Evolutionary conservation across 2,797 vertebrate species (phyloP), one percentile per base, ranked within the genome.

Genomic region (Scolopax rusticola): DNA sequence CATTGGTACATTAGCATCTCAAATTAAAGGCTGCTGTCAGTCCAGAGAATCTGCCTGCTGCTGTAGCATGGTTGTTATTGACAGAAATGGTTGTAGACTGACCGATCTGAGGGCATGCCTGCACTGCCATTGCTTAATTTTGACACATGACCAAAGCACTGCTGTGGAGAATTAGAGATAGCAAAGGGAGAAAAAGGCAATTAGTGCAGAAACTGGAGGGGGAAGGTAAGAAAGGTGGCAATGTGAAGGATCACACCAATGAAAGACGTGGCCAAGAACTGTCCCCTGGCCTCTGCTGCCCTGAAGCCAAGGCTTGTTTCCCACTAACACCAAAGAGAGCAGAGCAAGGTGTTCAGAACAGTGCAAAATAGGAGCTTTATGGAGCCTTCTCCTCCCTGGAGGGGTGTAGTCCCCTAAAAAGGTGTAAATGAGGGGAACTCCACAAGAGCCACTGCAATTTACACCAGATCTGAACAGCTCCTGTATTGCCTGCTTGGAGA

Each of bases 201-300:
- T 63, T 56, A 84, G 9, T 27, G 25, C 19, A 73, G 19, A 56
- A 63, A 17, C 16, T 7, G 11, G 24, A 69, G 19, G 64, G 23
- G 12, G 33, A 63, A 73, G 43, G 23, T 40, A 84, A 69, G 51
- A 87, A 84, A 70, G 27, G 56, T 69, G 17, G 41, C 8, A 74
- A 89, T 1, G 3, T 0, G 14, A 82, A 67, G 38, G 28, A 24
- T 69, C 14, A 41, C 14, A 16, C 13, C 13, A 82, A 20, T 38
- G 64, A 73, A 90, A 76, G 54, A 43, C 0, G 1, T 4, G 15
- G 50, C 21, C 28, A 10, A 0, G 2, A 57, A 61, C 8, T 60
- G n/a, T 43, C 7, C 45, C 32, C 43, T 43, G 43, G 43, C 14
- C 30, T 76, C 63, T 57, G 38, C n/a, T 57, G 51, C 33, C 61